Conservation (phyloP, 2,113 vertebrate genomes). For the Paratilapia polleni region DNA sequence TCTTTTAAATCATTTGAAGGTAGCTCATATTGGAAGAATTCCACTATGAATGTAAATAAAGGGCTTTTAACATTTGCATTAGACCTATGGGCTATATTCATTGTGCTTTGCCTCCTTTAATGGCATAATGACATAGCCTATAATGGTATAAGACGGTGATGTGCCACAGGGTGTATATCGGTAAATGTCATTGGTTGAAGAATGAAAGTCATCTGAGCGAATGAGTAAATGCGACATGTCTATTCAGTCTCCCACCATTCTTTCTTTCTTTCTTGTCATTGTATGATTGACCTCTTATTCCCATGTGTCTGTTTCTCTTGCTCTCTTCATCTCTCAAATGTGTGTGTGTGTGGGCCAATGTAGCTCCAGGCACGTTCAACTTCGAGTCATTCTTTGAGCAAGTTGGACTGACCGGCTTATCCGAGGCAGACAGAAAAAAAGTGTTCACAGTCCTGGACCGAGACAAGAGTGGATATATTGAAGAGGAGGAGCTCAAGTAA, state of each 20-base stretch:
- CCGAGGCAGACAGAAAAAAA: slow-evolving; percentile 61
- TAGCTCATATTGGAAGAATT: slow-evolving; percentile 4
- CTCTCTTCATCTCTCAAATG: slow-evolving; percentile 15
- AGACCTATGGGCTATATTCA: slow-evolving; percentile 21
- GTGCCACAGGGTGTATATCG: slow-evolving; percentile 56
- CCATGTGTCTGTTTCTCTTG: slow-evolving; percentile 43
- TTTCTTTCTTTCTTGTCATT: slow-evolving; percentile 41
- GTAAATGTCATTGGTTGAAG: slow-evolving; percentile 66
- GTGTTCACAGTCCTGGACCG: slow-evolving; percentile 80
- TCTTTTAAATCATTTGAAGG: not conserved
- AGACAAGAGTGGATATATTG: slow-evolving; percentile 82
- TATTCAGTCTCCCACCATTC: slow-evolving; percentile 48
- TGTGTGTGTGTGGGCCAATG: not conserved
- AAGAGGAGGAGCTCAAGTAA: slow-evolving; percentile 84
- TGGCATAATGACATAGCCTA: slow-evolving; percentile 29
- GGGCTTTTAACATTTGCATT: slow-evolving; percentile 43
- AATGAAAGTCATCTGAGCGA: slow-evolving; percentile 71
- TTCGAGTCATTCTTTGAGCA: slow-evolving; percentile 78
- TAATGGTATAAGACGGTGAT: slow-evolving; percentile 34
- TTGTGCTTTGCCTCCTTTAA: slow-evolving; percentile 41
- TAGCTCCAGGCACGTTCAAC: slow-evolving; percentile 78
- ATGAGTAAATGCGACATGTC: slow-evolving; percentile 60
- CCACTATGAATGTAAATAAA: slow-evolving; percentile 1
- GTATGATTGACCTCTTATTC: slow-evolving; percentile 47
- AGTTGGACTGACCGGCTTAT: slow-evolving; percentile 74